These are phyloP conservation scores for Leuctra nigra DNA, from an alignment of 2,888 invertebrate species.

Conservation along the genomic window DNA sequence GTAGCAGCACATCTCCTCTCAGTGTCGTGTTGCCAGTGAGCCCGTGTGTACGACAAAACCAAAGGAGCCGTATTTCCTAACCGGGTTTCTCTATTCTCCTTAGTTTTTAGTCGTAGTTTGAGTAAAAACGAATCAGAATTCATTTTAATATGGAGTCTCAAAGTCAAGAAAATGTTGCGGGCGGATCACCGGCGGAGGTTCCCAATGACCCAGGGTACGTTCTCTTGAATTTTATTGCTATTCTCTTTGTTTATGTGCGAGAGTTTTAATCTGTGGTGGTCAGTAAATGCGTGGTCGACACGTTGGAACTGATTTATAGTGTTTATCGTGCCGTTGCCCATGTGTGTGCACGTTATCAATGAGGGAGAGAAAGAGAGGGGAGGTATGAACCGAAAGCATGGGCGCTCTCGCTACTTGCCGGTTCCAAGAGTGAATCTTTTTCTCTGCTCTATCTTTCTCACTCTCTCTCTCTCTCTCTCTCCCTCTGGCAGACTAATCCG, in stretches of 20 bases:
- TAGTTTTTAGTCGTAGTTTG: slow-evolving; percentile 53
- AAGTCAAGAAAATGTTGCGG: slow-evolving; percentile 67
- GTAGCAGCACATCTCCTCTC: slow-evolving; percentile 43
- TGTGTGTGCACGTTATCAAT: no score
- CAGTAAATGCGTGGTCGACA: no score
- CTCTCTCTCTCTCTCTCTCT: no score
- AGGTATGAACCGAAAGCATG: no score
- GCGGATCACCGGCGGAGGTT: slow-evolving; percentile 81
- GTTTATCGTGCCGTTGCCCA: no score
- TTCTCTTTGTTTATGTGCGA: neutral
- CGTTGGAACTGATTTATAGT: no score
- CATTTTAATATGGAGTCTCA: slow-evolving; percentile 60
- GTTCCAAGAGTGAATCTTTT: no score
- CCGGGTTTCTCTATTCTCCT: slow-evolving; percentile 40
- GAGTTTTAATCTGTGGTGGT: no score
- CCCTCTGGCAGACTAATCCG: no score
- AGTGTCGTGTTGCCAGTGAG: slow-evolving; percentile 66
- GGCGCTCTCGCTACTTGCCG: no score
- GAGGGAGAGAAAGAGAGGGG: no score
- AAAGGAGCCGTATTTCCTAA: slow-evolving; percentile 54
- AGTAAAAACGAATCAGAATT: slow-evolving; percentile 27
- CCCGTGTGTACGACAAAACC: slow-evolving; percentile 52
- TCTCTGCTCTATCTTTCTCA: no score
- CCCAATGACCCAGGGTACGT: slow-evolving; percentile 91
- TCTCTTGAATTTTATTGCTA: slow-evolving; percentile 18